Evolutionary conservation across 2,888 invertebrate species (phyloP).

Genomic region (Tipula helvola): DNA sequence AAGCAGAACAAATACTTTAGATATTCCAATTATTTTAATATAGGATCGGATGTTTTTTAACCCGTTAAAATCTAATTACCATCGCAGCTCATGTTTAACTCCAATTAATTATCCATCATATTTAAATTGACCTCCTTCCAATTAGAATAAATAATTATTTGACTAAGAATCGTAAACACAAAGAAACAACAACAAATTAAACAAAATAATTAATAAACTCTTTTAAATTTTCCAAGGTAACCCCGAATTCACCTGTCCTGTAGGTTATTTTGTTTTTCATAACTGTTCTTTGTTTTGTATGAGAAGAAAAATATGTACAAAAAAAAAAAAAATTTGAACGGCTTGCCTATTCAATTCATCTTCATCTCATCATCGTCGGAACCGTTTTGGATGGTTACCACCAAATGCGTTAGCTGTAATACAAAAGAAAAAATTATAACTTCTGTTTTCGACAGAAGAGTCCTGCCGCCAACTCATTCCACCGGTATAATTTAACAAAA

Average conservation of each 20-base stretch:
- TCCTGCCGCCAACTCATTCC: not conserved
- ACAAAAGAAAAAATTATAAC: not conserved
- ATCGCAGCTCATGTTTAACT: not conserved
- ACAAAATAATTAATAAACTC: not conserved
- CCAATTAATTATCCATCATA: not conserved
- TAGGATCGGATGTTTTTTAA: no score
- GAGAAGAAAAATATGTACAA: not conserved
- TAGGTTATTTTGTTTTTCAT: not conserved
- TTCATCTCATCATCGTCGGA: not conserved
- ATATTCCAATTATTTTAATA: not conserved
- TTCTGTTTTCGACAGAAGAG: slow-evolving; percentile 8
- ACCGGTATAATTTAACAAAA: no score
- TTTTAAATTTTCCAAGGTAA: not conserved
- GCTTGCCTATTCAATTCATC: not conserved
- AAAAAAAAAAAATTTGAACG: not conserved
- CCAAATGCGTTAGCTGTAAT: not conserved
- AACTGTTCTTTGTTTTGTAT: not conserved
- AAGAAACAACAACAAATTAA: not conserved
- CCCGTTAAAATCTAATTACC: not conserved
- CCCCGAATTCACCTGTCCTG: slow-evolving; percentile 5
- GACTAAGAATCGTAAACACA: not conserved
- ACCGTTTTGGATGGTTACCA: not conserved
- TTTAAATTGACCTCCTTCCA: not conserved
- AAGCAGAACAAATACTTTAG: not conserved
- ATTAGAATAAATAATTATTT: not conserved